Percentiles rank a stretch among this genome's conserved stretches.
Conservation (phyloP, 2,797 vertebrate genomes). For the Pseudochromis fuscus region DNA sequence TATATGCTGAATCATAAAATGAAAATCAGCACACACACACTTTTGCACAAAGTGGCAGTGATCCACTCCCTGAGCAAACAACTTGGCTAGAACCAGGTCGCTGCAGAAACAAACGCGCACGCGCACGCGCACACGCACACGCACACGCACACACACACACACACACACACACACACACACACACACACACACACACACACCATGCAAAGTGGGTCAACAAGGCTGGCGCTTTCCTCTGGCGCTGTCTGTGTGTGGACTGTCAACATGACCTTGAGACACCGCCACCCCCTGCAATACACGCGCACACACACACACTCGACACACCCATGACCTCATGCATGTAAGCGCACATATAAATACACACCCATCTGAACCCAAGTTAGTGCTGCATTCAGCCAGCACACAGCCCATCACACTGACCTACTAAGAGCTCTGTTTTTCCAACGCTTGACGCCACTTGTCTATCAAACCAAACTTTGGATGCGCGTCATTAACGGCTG, state of each 20-base stretch:
- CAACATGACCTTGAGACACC: conserved; percentile 80
- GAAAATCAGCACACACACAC: conserved; percentile 12
- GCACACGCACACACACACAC: conserved; percentile 26
- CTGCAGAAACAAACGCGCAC: no score
- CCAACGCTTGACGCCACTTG: not conserved
- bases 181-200: conserved; percentile 26
- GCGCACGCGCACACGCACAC: no score
- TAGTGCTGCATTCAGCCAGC: conserved; percentile 23
- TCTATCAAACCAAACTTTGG: conserved; percentile 30
- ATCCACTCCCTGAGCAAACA: conserved; percentile 74
- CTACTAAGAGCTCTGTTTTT: conserved; percentile 14
- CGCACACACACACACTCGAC: conserved; percentile 35
- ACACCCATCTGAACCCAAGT: conserved; percentile 46
- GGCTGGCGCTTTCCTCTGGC: conserved; percentile 75
- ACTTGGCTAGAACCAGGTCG: conserved; percentile 55
- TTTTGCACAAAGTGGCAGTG: conserved; percentile 46
- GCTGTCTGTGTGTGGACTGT: conserved; percentile 77
- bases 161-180: conserved; percentile 24
- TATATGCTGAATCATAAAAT: not conserved
- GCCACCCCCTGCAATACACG: conserved; percentile 40
- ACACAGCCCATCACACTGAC: conserved; percentile 37
- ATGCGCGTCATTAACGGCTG: not conserved
- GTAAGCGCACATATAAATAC: conserved; percentile 46
- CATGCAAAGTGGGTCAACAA: conserved; percentile 78
- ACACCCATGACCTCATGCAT: conserved; percentile 72